Conservation (phyloP, 1,140 invertebrate genomes). For the Pseudachorutes palmiensis region DNA sequence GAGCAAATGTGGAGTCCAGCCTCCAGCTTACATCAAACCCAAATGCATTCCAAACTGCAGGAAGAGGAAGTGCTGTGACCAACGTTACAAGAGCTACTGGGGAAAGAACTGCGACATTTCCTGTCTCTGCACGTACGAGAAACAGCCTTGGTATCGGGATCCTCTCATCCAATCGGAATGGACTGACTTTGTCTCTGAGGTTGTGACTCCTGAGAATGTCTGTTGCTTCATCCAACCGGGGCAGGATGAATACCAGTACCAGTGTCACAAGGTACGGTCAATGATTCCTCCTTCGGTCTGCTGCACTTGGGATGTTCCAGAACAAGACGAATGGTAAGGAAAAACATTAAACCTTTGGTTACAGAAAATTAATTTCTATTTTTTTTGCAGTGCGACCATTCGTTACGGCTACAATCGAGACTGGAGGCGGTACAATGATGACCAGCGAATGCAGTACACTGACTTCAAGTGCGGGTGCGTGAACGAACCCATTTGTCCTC, state of each 20-base stretch:
- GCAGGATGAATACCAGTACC: constrained; percentile 24
- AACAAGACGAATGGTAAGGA: constrained; percentile 25
- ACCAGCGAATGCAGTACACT: constrained; percentile 11
- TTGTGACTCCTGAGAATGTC: constrained; percentile 28
- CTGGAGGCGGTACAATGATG: constrained; percentile 32
- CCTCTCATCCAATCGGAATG: constrained; percentile 26
- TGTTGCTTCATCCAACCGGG: constrained; percentile 25
- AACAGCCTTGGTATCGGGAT: constrained; percentile 32
- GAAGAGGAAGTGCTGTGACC: constrained; percentile 8
- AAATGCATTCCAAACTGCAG: background rate
- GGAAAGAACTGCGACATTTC: constrained; percentile 22
- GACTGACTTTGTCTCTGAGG: constrained; percentile 21
- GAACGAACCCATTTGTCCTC: constrained; percentile 15
- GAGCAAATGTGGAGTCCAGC: background rate
- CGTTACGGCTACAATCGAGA: constrained; percentile 29
- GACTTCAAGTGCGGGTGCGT: constrained; percentile 26
- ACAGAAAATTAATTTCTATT: too few relatives aligned
- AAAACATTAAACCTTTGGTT: background rate
- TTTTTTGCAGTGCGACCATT: constrained; percentile 19
- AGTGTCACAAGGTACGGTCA: constrained; percentile 29
- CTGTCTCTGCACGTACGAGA: constrained; percentile 15
- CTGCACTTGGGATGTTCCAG: constrained; percentile 32
- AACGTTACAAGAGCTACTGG: constrained; percentile 27
- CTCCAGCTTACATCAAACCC: background rate
- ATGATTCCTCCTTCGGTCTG: constrained; percentile 22